These are phyloP conservation scores for Drosophila repletoides DNA, from an alignment of 1,140 invertebrate genomes.

Conservation along the genomic window DNA sequence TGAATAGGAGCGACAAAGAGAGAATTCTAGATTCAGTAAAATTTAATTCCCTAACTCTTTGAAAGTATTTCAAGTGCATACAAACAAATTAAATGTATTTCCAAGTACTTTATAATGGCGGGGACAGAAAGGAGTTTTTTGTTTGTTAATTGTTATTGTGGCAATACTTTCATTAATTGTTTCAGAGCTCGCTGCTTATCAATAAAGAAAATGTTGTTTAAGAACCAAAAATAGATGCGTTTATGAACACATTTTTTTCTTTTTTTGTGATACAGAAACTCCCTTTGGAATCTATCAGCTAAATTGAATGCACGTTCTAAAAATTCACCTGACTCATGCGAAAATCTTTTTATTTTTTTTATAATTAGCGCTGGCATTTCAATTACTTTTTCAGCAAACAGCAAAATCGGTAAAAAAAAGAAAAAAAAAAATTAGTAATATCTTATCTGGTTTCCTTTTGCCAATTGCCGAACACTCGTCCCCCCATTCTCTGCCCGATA, in stretches of 20 bases:
- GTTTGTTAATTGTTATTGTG: background rate
- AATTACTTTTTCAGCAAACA: slow-evolving; percentile 55
- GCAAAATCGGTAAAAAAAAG: slow-evolving; percentile 20
- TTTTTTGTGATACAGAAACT: slow-evolving; percentile 2
- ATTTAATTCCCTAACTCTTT: background rate
- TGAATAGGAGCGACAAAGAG: background rate
- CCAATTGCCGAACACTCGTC: slow-evolving; percentile 22
- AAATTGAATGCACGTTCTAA: slow-evolving; percentile 14
- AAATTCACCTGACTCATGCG: slow-evolving; percentile 9
- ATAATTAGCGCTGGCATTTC: slow-evolving; percentile 66
- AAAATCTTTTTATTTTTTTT: slow-evolving; percentile 25
- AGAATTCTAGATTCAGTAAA: background rate
- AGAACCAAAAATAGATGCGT: slow-evolving; percentile 18
- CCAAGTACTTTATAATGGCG: no score
- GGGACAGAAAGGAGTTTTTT: no score
- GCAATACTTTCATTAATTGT: slow-evolving; percentile 1
- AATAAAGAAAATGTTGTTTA: background rate
- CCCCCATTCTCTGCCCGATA: background rate
- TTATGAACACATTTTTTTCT: slow-evolving; percentile 13
- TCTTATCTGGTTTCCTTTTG: slow-evolving; percentile 73
- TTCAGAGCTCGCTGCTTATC: background rate
- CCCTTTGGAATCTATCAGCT: slow-evolving; percentile 6
- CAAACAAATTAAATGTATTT: no score
- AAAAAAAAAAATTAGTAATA: slow-evolving; percentile 42
- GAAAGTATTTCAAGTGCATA: no score